Evolutionary conservation across 2,888 invertebrate species (phyloP).

Genomic region (Agonopterix subpropinquella): DNA sequence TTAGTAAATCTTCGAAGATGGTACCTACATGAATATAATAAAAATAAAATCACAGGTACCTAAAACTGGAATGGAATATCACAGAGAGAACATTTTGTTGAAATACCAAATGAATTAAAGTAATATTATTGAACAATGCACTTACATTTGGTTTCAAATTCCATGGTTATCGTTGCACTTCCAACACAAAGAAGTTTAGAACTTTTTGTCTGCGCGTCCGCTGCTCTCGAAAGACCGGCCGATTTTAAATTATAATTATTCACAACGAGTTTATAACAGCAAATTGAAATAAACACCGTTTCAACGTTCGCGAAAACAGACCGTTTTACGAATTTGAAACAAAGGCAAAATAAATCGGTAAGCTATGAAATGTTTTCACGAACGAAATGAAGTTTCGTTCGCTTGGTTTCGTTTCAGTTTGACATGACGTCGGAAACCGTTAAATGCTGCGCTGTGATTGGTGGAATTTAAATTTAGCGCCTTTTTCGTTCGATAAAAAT

Average conservation of each 20-base stretch:
- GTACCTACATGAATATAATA: no score
- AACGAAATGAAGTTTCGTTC: conserved; percentile 26
- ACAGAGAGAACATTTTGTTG: no score
- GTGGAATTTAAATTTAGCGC: conserved; percentile 54
- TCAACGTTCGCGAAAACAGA: conserved; percentile 25
- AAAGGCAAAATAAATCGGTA: conserved; percentile 33
- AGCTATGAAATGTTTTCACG: conserved; percentile 27
- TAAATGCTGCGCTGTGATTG: conserved; percentile 44
- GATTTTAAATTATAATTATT: conserved; percentile 28
- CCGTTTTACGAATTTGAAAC: conserved; percentile 43
- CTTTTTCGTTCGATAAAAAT: conserved; percentile 6
- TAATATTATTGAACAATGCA: conserved; percentile 10
- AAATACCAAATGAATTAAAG: neutral
- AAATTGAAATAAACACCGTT: conserved; percentile 40
- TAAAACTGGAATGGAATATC: no score
- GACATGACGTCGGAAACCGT: conserved; percentile 29
- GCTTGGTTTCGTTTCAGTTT: conserved; percentile 21
- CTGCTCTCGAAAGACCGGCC: conserved; percentile 26
- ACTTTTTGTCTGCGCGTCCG: conserved; percentile 30
- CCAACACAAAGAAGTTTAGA: conserved; percentile 27
- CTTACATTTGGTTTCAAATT: conserved; percentile 64
- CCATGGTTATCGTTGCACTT: conserved; percentile 36
- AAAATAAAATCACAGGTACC: no score
- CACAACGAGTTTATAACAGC: conserved; percentile 28
- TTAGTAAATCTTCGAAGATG: no score